These are phyloP conservation scores for Nylanderia fulva DNA, from an alignment of 1,140 invertebrate genomes.

Conservation along the genomic window DNA sequence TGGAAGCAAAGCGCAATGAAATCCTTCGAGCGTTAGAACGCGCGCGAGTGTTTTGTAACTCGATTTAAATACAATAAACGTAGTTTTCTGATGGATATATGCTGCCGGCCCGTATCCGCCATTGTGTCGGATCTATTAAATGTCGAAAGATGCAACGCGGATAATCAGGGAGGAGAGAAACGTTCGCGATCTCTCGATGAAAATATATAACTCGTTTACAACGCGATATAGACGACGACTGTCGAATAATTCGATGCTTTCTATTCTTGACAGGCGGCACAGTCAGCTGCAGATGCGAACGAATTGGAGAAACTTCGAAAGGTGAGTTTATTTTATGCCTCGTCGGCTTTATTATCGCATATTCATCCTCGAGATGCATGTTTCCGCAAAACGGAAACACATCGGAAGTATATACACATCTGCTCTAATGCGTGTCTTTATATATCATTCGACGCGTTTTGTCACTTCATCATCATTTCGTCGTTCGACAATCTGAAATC, in stretches of 20 bases:
- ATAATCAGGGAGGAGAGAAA: neutral
- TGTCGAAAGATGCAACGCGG: slow-evolving; percentile 35
- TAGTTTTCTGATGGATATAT: slow-evolving; percentile 36
- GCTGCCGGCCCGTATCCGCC: neutral
- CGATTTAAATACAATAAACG: slow-evolving; percentile 80
- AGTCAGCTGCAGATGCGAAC: slow-evolving; percentile 50
- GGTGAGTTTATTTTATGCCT: slow-evolving; percentile 69
- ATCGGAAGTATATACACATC: neutral
- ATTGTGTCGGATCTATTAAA: slow-evolving; percentile 40
- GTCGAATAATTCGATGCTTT: slow-evolving; percentile 58
- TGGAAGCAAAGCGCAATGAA: slow-evolving; percentile 46
- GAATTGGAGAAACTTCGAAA: slow-evolving; percentile 78
- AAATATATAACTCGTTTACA: neutral
- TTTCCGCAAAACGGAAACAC: slow-evolving; percentile 18
- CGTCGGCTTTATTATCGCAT: slow-evolving; percentile 50
- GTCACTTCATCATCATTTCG: neutral
- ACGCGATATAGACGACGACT: slow-evolving; percentile 10
- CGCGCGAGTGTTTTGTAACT: slow-evolving; percentile 72
- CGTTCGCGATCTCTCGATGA: neutral
- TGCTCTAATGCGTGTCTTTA: neutral
- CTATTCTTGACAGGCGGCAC: slow-evolving; percentile 61
- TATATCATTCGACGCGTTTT: slow-evolving; percentile 2
- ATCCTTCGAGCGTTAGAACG: slow-evolving; percentile 37
- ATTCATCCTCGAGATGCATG: slow-evolving; percentile 34
- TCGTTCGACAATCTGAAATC: no score